Conservation (phyloP, 92 coral and sea anemone species). For the Virgularia gustaviana region DNA sequence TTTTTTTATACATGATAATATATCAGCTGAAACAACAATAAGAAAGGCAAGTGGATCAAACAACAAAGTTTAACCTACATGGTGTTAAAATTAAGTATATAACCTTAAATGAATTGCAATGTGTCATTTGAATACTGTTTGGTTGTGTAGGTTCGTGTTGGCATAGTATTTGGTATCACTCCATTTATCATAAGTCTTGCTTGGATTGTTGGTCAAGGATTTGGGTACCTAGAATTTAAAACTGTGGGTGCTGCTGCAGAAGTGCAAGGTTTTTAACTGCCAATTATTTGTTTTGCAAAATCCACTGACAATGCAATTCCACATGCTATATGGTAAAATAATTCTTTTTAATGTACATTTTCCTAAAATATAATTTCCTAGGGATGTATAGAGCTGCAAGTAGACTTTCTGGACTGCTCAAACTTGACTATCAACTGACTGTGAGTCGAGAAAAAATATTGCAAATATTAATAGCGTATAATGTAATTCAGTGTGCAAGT, state of each 20-base stretch:
- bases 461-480: too few species aligned
- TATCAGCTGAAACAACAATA: conserved; percentile 22
- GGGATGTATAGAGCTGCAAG: conserved; percentile 91
- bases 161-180: conserved; percentile 55
- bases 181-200: conserved; percentile 70
- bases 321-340: too few species aligned
- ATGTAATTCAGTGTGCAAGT: too few species aligned
- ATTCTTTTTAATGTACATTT: too few species aligned
- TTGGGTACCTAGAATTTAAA: conserved; percentile 83
- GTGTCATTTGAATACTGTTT: background rate
- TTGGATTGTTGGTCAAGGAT: conserved; percentile 65
- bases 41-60: background rate
- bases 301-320: background rate
- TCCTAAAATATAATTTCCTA: conserved; percentile 8
- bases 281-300: background rate
- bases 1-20: conserved; percentile 22
- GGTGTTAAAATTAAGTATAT: too few species aligned
- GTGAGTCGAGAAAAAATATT: conserved; percentile 44
- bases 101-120: too few species aligned
- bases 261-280: conserved; percentile 64
- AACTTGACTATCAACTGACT: conserved; percentile 85
- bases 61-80: too few species aligned
- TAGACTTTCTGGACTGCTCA: conserved; percentile 72
- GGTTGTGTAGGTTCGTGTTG: conserved; percentile 64
- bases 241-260: conserved; percentile 79